Evolutionary conservation across 2,888 invertebrate species (phyloP), one percentile per base, ranked within the genome.

Genomic region (Perdita meconis): DNA sequence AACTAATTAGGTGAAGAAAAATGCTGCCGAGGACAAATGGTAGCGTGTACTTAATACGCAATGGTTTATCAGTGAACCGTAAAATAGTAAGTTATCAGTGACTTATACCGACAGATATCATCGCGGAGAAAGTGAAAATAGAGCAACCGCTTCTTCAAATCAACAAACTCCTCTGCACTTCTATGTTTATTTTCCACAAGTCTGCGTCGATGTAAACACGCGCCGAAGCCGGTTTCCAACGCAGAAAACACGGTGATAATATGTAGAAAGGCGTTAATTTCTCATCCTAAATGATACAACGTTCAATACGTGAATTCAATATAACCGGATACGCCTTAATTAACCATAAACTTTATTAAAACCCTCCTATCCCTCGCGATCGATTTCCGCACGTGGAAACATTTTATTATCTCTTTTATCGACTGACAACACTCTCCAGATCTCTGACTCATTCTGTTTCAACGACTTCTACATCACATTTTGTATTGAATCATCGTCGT

Each of bases 81-180:
- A 38, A 38, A 4, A n/a, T 1, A 2, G 6, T 2, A 24, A 40
- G 24, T 10, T 24, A 38, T 59, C 47, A n/a, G 4, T 22, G 26
- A 50, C 16, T 53, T 22, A 53, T n/a, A 24, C 6, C 2, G 19
- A 16, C 26, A 61, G 55, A 55, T 65, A 73, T 53, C 44, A 6
- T 16, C 22, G 8, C 44, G 24, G 38, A n/a, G 10, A 72, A 65
- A 44, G 42, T 42, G 42, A 59, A 76, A 82, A 78, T 76, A 81
- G 85, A 74, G 66, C 76, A 79, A 75, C 81, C 51, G 73, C 69
- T 65, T 67, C n/a, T 67, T 56, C 65, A 59, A 66, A 61, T 63
- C 53, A 51, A 73, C 65, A 22, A 59, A 80, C 38, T 42, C 59
- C 74, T 36, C 57, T 53, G 59, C 57, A 19, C 73, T 55, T 65